phyloP scores from a whole-genome alignment of 2,888 invertebrate genomes.

The Hedya salicella region DNA sequence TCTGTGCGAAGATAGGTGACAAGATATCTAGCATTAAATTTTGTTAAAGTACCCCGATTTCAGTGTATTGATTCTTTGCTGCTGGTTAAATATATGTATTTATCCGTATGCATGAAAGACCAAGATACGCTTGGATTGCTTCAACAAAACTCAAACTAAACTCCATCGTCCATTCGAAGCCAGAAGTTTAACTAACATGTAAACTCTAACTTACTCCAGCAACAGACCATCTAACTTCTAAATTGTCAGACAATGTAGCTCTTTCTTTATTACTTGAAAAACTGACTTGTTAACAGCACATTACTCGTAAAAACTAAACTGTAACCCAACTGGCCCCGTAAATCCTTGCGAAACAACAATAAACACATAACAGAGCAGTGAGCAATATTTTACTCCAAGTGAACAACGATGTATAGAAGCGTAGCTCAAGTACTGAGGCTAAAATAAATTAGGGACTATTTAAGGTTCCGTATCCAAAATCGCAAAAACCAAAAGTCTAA shows the following conservation, averaged over 20 bases:
- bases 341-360: slow-evolving; percentile 35
- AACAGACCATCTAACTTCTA: slow-evolving; percentile 18
- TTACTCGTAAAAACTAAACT: slow-evolving; percentile 33
- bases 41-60: no score
- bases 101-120: no score
- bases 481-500: no score
- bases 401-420: slow-evolving; percentile 15
- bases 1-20: no score
- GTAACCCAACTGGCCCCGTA: slow-evolving; percentile 23
- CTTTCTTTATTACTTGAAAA: slow-evolving; percentile 18
- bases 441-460: slow-evolving; percentile 6
- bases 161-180: background rate
- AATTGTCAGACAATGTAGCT: slow-evolving; percentile 15
- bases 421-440: background rate
- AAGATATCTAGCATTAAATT: no score
- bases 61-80: no score
- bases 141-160: slow-evolving; percentile 12
- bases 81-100: no score
- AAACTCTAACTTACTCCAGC: background rate
- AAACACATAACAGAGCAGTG: slow-evolving; percentile 35
- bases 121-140: background rate
- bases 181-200: slow-evolving; percentile 9
- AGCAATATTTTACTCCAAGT: slow-evolving; percentile 31
- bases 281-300: slow-evolving; percentile 28
- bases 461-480: no score